Conservation (phyloP, 1,140 invertebrate species). For the Bilobella aurantiaca region DNA sequence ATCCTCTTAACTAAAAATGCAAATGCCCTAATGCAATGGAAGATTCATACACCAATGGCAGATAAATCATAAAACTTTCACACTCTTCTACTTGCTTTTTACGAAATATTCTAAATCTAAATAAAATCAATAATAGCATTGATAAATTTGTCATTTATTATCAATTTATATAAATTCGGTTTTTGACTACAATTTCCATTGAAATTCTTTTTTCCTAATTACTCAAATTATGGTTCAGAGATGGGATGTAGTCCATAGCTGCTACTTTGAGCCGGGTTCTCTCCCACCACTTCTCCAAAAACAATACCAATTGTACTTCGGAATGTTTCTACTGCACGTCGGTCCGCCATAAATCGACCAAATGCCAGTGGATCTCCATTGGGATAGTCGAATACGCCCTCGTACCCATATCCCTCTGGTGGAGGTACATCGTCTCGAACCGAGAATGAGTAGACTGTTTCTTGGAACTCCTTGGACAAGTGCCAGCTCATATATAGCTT, state of each 20-base stretch:
- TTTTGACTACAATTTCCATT: background rate
- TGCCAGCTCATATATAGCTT: constrained; percentile 25
- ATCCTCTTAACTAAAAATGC: too few species aligned
- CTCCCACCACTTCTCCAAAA: constrained; percentile 11
- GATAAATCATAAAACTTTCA: too few species aligned
- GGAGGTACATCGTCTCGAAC: constrained; percentile 14
- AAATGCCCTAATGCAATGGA: too few species aligned
- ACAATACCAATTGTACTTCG: background rate
- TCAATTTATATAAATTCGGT: too few species aligned
- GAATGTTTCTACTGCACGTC: constrained; percentile 9
- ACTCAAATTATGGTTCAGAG: background rate
- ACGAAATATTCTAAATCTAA: too few species aligned
- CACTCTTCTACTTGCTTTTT: too few species aligned
- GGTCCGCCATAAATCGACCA: constrained; percentile 9
- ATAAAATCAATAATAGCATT: too few species aligned
- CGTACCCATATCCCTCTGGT: background rate
- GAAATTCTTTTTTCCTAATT: background rate
- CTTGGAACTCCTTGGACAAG: constrained; percentile 5
- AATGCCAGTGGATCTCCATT: constrained; percentile 17
- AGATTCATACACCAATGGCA: too few species aligned
- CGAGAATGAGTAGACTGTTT: background rate
- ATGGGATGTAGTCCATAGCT: background rate
- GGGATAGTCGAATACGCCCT: constrained; percentile 9
- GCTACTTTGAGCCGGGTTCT: background rate
- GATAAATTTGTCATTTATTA: too few species aligned